phyloP scores from a whole-genome alignment of 2,797 vertebrate genomes.

The Mormyrus proboscirostris region DNA sequence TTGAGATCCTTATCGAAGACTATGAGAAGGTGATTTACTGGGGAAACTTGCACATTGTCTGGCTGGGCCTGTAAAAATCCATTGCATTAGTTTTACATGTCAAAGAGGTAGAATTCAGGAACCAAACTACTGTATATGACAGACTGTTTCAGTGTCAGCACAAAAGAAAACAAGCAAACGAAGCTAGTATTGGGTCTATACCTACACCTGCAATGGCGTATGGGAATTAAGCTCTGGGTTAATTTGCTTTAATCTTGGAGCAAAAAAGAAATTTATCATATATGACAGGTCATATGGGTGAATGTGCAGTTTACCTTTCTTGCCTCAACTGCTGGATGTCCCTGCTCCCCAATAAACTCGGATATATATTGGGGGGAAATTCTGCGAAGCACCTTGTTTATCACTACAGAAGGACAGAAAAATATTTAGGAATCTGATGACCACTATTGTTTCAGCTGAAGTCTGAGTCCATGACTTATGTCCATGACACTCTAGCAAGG shows the following conservation, averaged over 20 bases:
- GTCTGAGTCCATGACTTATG: not conserved
- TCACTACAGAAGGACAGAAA: not conserved
- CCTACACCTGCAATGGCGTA: not conserved
- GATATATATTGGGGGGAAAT: not conserved
- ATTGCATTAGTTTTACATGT: not conserved
- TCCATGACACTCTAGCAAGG: not conserved
- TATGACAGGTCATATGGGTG: not conserved
- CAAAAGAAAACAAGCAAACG: not conserved
- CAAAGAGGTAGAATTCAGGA: not conserved
- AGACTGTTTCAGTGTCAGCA: not conserved
- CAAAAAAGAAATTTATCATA: not conserved
- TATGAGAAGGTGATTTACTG: conserved; percentile 70
- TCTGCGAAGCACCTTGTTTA: not conserved
- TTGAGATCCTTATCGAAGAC: conserved; percentile 93
- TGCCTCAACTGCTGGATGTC: not conserved
- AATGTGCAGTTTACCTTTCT: not conserved
- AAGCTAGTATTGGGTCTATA: not conserved
- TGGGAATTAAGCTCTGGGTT: not conserved
- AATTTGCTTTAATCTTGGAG: not conserved
- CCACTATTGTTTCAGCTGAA: not conserved
- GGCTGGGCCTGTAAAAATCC: not conserved
- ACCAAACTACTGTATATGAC: not conserved
- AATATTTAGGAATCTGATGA: not conserved
- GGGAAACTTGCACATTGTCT: not conserved
- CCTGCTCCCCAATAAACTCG: not conserved